Evolutionary conservation across 1,140 invertebrate genomes (phyloP).

Genomic region (Chrysoperla carnea): DNA sequence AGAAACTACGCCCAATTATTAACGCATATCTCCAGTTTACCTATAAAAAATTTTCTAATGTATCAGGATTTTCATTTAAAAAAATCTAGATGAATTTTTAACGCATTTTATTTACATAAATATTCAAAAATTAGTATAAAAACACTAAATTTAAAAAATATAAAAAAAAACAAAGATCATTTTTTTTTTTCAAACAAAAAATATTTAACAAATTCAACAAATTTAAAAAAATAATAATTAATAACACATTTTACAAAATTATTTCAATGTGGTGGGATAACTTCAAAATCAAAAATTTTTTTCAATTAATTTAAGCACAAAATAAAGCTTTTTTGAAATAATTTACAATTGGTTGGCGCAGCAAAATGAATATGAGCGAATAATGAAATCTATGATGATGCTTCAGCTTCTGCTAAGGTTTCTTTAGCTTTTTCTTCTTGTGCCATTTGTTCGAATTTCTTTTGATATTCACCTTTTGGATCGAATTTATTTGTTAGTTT

Average conservation of each 20-base stretch:
- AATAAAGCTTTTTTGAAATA: too few relatives aligned
- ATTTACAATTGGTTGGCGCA: too few relatives aligned
- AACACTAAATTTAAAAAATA: neutral
- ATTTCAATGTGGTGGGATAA: too few relatives aligned
- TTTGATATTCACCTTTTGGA: constrained; percentile 22
- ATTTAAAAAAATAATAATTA: neutral
- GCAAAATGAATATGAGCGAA: too few relatives aligned
- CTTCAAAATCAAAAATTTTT: too few relatives aligned
- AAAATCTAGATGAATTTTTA: neutral
- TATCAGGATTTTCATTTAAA: too few relatives aligned
- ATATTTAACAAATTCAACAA: neutral
- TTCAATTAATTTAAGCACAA: too few relatives aligned
- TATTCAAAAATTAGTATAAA: neutral
- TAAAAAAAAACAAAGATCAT: neutral
- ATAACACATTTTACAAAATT: neutral
- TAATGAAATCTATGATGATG: too few relatives aligned
- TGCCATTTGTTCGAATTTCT: constrained; percentile 17
- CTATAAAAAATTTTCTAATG: too few relatives aligned
- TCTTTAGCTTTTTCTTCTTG: neutral
- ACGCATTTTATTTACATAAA: neutral
- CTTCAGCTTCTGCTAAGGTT: too few relatives aligned
- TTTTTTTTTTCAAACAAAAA: neutral
- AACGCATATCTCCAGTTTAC: too few relatives aligned
- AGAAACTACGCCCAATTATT: too few relatives aligned
- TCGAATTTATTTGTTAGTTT: constrained; percentile 26